A percentile compares a stretch with the other conserved stretches of the same genome.
Evolutionary conservation across 2,113 vertebrate species (phyloP).

Genomic region (Megaceryle torquata): DNA sequence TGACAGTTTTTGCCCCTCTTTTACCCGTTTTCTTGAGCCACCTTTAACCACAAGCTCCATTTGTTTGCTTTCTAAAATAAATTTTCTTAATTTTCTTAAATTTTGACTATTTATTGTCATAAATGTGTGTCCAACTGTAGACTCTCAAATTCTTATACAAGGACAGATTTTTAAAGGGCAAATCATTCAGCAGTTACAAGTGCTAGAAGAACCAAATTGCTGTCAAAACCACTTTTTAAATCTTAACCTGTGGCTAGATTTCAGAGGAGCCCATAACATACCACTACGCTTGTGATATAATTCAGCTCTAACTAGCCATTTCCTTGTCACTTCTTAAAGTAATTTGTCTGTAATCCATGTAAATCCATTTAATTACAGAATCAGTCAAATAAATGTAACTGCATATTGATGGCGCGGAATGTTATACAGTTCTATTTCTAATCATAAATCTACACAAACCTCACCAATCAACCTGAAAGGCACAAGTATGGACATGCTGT

Average conservation of each 20-base stretch:
- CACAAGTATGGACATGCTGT: background rate
- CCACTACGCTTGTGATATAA: background rate
- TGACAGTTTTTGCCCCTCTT: background rate
- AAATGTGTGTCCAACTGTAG: background rate
- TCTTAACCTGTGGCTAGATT: background rate
- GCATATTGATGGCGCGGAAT: background rate
- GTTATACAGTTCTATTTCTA: background rate
- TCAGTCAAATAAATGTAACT: slow-evolving; percentile 7
- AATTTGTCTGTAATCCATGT: background rate
- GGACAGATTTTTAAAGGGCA: background rate
- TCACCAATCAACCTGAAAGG: background rate
- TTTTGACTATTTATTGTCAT: background rate
- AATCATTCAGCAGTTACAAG: background rate
- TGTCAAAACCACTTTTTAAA: background rate
- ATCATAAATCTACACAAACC: background rate
- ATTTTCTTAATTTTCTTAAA: background rate
- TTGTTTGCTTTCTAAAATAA: background rate
- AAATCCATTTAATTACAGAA: slow-evolving; percentile 34
- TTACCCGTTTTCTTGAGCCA: background rate
- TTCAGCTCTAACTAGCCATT: background rate
- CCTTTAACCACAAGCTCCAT: background rate
- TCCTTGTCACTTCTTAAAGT: background rate
- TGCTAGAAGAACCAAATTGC: background rate
- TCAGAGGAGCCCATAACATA: background rate
- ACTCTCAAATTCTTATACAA: background rate